A percentile compares a stretch with the other conserved stretches of the same genome.
Evolutionary conservation across 2,797 vertebrate species (phyloP).

Genomic region (Phataginus tricuspis): DNA sequence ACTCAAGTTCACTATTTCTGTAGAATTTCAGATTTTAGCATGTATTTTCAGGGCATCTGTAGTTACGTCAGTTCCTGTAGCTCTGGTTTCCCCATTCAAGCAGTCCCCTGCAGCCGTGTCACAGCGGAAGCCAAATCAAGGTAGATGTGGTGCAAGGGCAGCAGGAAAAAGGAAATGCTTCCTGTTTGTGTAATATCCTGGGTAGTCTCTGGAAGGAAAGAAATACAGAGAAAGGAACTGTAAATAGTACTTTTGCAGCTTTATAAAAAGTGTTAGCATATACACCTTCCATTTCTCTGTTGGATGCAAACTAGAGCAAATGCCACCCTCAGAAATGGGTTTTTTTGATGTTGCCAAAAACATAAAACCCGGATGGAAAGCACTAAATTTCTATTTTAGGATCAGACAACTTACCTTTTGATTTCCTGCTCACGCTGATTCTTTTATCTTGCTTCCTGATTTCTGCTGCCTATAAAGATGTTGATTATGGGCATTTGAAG

Average conservation of each 20-base stretch:
- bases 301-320: background rate
- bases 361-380: background rate
- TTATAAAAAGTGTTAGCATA: background rate
- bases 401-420: background rate
- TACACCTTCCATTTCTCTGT: background rate
- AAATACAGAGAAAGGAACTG: background rate
- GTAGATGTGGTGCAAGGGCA: background rate
- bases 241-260: background rate
- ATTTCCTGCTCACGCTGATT: background rate
- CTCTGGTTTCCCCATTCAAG: background rate
- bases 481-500: background rate
- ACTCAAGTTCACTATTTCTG: background rate
- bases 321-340: background rate
- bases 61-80: background rate
- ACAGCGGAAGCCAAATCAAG: background rate
- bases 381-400: background rate
- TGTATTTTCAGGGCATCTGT: background rate
- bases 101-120: background rate
- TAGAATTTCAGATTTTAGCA: background rate
- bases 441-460: background rate
- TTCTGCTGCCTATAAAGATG: background rate
- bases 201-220: background rate
- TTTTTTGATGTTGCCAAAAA: background rate
- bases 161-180: background rate
- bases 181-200: background rate